Evolutionary conservation across 2,888 invertebrate species (phyloP).

Genomic region (Euclidia mi): DNA sequence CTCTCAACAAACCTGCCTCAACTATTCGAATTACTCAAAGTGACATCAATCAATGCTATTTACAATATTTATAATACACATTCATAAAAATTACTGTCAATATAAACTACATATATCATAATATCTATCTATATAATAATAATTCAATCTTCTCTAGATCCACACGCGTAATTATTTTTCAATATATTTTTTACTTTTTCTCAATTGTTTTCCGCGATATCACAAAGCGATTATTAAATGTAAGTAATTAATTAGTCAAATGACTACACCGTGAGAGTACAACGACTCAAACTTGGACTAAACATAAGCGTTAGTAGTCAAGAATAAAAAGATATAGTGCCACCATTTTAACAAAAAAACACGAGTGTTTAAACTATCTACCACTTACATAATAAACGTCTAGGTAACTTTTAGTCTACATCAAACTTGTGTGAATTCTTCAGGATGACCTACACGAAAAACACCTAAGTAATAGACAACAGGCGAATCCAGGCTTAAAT

Average conservation of each 20-base stretch:
- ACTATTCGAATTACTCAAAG: constrained; percentile 65
- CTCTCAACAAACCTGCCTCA: constrained; percentile 69
- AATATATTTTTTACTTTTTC: constrained; percentile 61
- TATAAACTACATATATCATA: constrained; percentile 51
- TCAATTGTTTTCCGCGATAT: constrained; percentile 73
- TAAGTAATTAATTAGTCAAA: constrained; percentile 73
- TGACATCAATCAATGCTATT: constrained; percentile 55
- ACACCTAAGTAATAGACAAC: constrained; percentile 48
- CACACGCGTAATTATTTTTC: constrained; percentile 51
- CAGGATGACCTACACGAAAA: constrained; percentile 32
- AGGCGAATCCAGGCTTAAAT: constrained; percentile 48
- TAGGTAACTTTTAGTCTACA: constrained; percentile 52
- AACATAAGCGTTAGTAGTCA: constrained; percentile 42
- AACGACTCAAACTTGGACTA: constrained; percentile 33
- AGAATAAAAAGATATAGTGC: constrained; percentile 39
- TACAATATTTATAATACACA: constrained; percentile 76
- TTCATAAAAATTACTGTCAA: constrained; percentile 49
- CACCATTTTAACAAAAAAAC: constrained; percentile 38
- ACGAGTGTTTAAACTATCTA: constrained; percentile 43
- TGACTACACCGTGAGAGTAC: constrained; percentile 68
- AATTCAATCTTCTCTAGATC: constrained; percentile 54
- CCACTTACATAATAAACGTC: constrained; percentile 42
- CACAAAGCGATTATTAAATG: constrained; percentile 82
- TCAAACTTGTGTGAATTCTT: constrained; percentile 38
- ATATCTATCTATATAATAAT: constrained; percentile 45